Percentiles rank a stretch among this genome's conserved stretches.
Evolutionary conservation across 2,113 vertebrate genomes (phyloP).

Genomic region (Triplophysa siluroides): DNA sequence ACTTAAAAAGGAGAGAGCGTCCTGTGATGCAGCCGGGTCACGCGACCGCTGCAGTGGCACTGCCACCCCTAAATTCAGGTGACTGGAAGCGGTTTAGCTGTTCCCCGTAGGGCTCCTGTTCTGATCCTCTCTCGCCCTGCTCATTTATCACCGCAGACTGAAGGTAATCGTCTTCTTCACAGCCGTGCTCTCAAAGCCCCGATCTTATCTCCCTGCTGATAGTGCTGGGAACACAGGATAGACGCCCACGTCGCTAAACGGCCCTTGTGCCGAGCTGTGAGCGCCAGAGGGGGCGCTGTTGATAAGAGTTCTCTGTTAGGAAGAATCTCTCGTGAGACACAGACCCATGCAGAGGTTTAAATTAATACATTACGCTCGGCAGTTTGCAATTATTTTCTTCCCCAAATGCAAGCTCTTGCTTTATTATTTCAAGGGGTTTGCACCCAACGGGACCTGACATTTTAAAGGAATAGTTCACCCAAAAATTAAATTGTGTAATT

Average conservation of each 20-base stretch:
- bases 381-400: constrained; percentile 26
- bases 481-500: not conserved
- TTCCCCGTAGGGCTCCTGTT: constrained; percentile 12
- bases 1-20: not conserved
- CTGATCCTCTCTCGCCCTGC: constrained; percentile 44
- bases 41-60: not conserved
- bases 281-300: not conserved
- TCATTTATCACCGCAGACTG: constrained; percentile 49
- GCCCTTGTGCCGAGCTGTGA: constrained; percentile 15
- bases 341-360: constrained; percentile 37
- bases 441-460: not conserved
- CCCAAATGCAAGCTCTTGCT: constrained; percentile 11
- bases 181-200: constrained; percentile 8
- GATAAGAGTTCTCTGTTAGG: not conserved
- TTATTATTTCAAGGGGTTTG: constrained; percentile 22
- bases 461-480: not conserved
- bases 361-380: constrained; percentile 49
- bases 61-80: constrained; percentile 1
- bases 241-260: constrained; percentile 22
- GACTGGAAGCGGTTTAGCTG: constrained; percentile 26
- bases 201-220: constrained; percentile 15
- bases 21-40: constrained; percentile 13
- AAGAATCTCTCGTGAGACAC: constrained; percentile 6
- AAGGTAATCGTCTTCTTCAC: constrained; percentile 26
- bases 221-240: constrained; percentile 21